Evolutionary conservation across 2,888 invertebrate genomes (phyloP), one percentile per base, ranked within the genome.

Genomic region (Meiosimyza platycephala): DNA sequence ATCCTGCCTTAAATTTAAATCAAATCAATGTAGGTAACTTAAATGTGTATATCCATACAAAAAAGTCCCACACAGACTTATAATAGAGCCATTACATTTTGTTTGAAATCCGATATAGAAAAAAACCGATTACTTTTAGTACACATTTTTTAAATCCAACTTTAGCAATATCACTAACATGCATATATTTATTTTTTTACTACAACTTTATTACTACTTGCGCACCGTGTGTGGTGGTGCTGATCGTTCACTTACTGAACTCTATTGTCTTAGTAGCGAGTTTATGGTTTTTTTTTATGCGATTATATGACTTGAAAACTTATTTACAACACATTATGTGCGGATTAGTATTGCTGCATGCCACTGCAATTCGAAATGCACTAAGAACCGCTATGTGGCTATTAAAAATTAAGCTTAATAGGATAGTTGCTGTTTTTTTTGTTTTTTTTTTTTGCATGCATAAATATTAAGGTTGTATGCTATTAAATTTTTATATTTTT

Each of bases 231-330:
- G 71, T 64, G 71, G 71, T 71, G 40, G 3, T 40, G 40, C 40
- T 40, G 40, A 40, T 57, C 47, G 59, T 72, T 66, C 50, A 59
- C 55, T 66, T 16, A 47, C 57, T 60, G 65, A 72, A 72, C 57
- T 72, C 52, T 66, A 65, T 72, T 66, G 57, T 65, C 50, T 66
- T 59, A 16, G 28, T 72, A 51, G 47, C 71, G 50, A 66, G 66
- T 52, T 66, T 54, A 52, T 40, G 16, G n/a, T 33, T 66, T 66
- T 40, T 11, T 13, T 11, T 5, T 33, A 28, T 60, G 48, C 13
- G 9, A 11, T 16, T 18, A 40, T 40, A 40, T 40, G 40, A 15
- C 16, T 33, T 50, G 28, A 28, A 28, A 28, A 22, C 22, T 65
- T 52, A 48, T 64, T 64, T 22, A 50, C 50, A 16, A 18, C 47